phyloP scores from a whole-genome alignment of 1,140 invertebrate genomes.

The Whitmania pigra region DNA sequence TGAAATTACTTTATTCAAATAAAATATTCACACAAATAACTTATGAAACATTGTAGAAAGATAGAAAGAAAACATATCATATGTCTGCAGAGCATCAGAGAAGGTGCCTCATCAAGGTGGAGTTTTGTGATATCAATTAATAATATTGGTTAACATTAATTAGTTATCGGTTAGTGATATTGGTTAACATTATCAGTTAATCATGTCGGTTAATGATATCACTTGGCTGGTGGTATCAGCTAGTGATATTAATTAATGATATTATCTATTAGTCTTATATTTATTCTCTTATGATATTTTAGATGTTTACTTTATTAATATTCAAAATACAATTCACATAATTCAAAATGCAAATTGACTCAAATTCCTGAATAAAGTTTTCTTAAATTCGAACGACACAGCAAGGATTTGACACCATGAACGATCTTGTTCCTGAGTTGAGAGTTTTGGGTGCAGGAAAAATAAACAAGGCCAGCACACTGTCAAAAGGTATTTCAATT shows the following conservation, averaged over 20 bases:
- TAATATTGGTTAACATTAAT: too few species aligned
- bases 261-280: too few species aligned
- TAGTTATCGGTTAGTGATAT: neutral
- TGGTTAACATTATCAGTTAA: neutral
- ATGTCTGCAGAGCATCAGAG: slow-evolving; percentile 4
- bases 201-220: too few species aligned
- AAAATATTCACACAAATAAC: too few species aligned
- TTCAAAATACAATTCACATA: too few species aligned
- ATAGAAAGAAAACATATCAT: neutral
- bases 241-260: too few species aligned
- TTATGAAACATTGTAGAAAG: neutral
- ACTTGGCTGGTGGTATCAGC: too few species aligned
- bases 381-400: neutral
- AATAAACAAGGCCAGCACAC: neutral
- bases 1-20: too few species aligned
- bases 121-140: too few species aligned
- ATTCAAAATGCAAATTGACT: too few species aligned
- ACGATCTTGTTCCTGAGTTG: neutral
- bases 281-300: neutral
- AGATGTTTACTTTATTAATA: too few species aligned
- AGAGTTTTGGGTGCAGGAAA: neutral
- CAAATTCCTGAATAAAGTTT: too few species aligned
- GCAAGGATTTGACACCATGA: slow-evolving; percentile 1
- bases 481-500: neutral
- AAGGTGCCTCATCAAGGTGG: neutral